These are phyloP conservation scores for Dascyllus trimaculatus DNA, from an alignment of 2,113 vertebrate genomes.

Conservation along the genomic window DNA sequence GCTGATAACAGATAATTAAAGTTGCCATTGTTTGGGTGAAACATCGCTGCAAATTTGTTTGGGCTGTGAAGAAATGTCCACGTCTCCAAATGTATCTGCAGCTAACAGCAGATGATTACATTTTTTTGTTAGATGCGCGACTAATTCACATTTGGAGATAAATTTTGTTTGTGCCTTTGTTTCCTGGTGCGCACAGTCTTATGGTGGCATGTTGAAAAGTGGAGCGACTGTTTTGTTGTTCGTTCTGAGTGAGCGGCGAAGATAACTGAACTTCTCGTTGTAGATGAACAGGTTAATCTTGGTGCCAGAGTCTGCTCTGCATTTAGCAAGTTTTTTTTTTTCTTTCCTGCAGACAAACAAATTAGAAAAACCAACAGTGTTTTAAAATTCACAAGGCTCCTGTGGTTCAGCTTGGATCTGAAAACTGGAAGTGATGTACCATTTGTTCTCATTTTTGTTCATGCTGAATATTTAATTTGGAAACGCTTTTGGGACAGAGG, in stretches of 20 bases:
- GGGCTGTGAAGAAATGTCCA: slow-evolving; percentile 15
- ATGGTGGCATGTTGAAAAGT: background rate
- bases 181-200: slow-evolving; percentile 15
- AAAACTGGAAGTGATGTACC: slow-evolving; percentile 19
- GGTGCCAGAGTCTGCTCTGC: slow-evolving; percentile 17
- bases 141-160: slow-evolving; percentile 50
- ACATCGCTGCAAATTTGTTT: slow-evolving; percentile 23
- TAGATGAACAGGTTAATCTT: slow-evolving; percentile 46
- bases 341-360: slow-evolving; percentile 6
- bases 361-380: slow-evolving; percentile 1
- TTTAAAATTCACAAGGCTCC: slow-evolving; percentile 14
- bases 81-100: slow-evolving; percentile 50
- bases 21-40: slow-evolving; percentile 53
- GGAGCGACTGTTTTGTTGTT: slow-evolving; percentile 11
- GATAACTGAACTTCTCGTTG: slow-evolving; percentile 33
- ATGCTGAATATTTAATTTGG: slow-evolving; percentile 43
- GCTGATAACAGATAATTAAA: slow-evolving; percentile 65
- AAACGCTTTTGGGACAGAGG: slow-evolving; percentile 37
- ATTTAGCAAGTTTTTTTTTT: slow-evolving; percentile 12
- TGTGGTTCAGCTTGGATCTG: slow-evolving; percentile 38
- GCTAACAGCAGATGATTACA: slow-evolving; percentile 44
- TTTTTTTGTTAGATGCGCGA: slow-evolving; percentile 48
- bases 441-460: slow-evolving; percentile 48
- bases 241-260: slow-evolving; percentile 18
- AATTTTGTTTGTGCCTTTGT: slow-evolving; percentile 43